Evolutionary conservation across 2,888 invertebrate genomes (phyloP).

Genomic region (Metellina segmentata): DNA sequence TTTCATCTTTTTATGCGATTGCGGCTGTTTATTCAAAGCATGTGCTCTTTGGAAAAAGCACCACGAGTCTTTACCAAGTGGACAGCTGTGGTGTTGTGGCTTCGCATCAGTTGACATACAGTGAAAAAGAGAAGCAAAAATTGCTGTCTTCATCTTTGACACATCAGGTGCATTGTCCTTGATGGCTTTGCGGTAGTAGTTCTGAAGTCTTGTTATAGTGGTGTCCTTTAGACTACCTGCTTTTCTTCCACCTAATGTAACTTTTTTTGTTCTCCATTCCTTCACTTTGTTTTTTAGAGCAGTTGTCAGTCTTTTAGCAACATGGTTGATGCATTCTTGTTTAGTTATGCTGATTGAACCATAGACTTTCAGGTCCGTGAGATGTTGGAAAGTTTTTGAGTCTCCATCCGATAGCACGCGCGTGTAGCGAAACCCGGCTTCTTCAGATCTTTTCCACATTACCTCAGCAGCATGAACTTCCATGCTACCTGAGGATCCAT

Average conservation of each 20-base stretch:
- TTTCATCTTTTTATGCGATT: too few species aligned
- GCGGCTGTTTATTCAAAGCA: too few species aligned
- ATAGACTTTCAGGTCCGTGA: slow-evolving; percentile 9
- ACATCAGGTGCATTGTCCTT: background rate
- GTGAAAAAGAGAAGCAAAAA: slow-evolving; percentile 11
- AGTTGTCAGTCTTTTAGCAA: slow-evolving; percentile 36
- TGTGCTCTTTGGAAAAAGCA: too few species aligned
- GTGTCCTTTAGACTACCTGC: slow-evolving; percentile 5
- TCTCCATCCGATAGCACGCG: slow-evolving; percentile 42
- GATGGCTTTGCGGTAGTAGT: background rate
- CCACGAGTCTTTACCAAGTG: background rate
- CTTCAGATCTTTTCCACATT: too few species aligned
- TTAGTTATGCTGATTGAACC: slow-evolving; percentile 21
- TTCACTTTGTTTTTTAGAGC: slow-evolving; percentile 19
- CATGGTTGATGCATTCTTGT: slow-evolving; percentile 50
- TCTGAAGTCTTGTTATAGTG: background rate
- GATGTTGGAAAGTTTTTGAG: slow-evolving; percentile 7
- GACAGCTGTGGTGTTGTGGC: background rate
- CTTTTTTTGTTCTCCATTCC: slow-evolving; percentile 1
- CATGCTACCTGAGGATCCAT: too few species aligned
- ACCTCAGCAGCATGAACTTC: too few species aligned
- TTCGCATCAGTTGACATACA: slow-evolving; percentile 35
- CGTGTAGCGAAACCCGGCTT: too few species aligned
- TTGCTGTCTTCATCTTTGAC: slow-evolving; percentile 17
- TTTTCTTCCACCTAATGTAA: slow-evolving; percentile 26